Evolutionary conservation across 2,113 vertebrate genomes (phyloP).

Genomic region (Corydoras sp.): DNA sequence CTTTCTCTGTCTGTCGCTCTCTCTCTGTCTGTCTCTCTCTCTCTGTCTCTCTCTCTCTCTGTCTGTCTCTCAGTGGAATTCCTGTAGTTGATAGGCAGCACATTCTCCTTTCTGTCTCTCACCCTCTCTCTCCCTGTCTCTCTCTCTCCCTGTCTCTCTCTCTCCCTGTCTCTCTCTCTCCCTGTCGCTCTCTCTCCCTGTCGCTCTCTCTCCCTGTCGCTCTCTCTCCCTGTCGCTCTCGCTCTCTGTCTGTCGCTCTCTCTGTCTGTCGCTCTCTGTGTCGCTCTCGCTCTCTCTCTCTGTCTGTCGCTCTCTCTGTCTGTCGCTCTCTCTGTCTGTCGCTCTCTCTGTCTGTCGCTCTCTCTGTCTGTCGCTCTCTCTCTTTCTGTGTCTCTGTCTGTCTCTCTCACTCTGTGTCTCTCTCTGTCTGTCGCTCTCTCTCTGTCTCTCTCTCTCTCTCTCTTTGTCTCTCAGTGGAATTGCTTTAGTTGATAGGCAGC

Average conservation of each 20-base stretch:
- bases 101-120: slow-evolving; percentile 27
- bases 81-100: slow-evolving; percentile 32
- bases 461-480: slow-evolving; percentile 16
- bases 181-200: no score
- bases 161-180: slow-evolving; percentile 4
- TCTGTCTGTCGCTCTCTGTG: no score
- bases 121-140: slow-evolving; percentile 3
- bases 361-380: no score
- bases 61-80: slow-evolving; percentile 21
- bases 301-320: no score
- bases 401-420: background rate
- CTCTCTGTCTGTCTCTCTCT: no score
- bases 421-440: background rate
- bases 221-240: no score
- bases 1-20: background rate
- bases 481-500: slow-evolving; percentile 31
- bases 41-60: background rate
- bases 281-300: no score
- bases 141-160: slow-evolving; percentile 8
- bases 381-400: background rate
- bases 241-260: no score
- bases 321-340: no score
- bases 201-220: no score
- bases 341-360: no score
- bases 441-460: background rate